Evolutionary conservation across 2,888 invertebrate species (phyloP), one percentile per base, ranked within the genome.

Genomic region (Cantharis rufa): DNA sequence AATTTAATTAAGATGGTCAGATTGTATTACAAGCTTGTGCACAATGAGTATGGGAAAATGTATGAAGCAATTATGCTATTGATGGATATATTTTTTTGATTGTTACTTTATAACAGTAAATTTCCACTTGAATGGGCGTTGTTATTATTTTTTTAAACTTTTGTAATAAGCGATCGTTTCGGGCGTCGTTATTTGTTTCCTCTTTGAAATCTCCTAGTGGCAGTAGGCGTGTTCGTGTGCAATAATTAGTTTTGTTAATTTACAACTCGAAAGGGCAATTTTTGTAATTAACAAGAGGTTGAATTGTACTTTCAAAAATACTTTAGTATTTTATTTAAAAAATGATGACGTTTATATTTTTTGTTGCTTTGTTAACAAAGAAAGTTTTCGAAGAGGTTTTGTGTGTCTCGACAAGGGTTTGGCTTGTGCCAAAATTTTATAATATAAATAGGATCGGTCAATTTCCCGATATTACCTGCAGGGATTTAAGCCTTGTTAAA

Each of bases 161-260:
- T 74, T 68, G 69, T 77, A 74, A 77, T 77, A 74, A 77, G 63
- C 71, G 71, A 61, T 74, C 62, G 62, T 74, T 74, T 74, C 63
- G 62, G 48, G 63, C 74, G 63, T 64, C 70, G 32, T 70, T 24
- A 24, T 24, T 63, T 74, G 61, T 74, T 71, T 71, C 71, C 63
- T 77, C 68, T 77, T 68, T 63, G 16, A 24, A 62, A 27, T 68
- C 71, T 77, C 71, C 68, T 72, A 64, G 74, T 77, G 74, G 77
- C 76, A 72, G 77, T 77, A 27, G 77, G 77, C 77, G 77, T 77
- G 70, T 69, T 74, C 32, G 68, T 72, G 63, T 69, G 15, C 74
- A 24, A 64, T 77, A 77, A 77, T 77, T 77, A 74, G 62, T 77
- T 74, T 66, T 77, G 70, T 74, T 77, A 73, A 77, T 77, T 77